Evolutionary conservation across 2,888 invertebrate genomes (phyloP), one percentile per base, ranked within the genome.

Genomic region (Heteromyza rotundicornis): DNA sequence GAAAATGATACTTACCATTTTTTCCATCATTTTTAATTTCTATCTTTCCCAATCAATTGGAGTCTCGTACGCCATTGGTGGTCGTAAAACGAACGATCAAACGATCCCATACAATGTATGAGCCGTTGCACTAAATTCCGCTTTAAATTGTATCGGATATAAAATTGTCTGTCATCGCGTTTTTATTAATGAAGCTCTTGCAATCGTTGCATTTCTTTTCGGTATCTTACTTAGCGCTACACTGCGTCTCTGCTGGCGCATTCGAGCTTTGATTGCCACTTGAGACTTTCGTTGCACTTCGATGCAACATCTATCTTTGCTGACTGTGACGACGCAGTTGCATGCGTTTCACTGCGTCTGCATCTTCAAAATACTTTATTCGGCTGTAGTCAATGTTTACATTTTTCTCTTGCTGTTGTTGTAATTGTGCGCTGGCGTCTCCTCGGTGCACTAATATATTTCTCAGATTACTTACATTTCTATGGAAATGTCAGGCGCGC

Each of bases 261-360:
- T 27, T 27, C 10, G 27, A 27, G 27, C 10, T 27, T 14, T 23
- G 52, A 24, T 27, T 24, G 52, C 52, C 52, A 52, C 52, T 52
- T 35, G 54, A 54, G 54, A 54, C 54, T 36, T 35, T 35, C 54
- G 54, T 36, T 54, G 35, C 54, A 54, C 20, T 54, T 17, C 10
- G 20, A 12, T 47, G 19, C 47, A 47, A 14, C 47, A 47, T 47
- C 20, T 40, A n/a, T 40, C 40, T 40, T 40, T n/a, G 8, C 40
- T 40, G 40, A 14, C 40, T 7, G 3, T n/a, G 27, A 27, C 27
- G 27, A 27, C 27, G 27, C 5, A 10, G 27, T 10, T 27, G 27
- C 10, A n/a, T 40, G 14, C 3, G 3, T 40, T 40, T 40, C 40
- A n/a, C 40, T 14, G 27, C 27, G 2, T 40, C 40, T n/a, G n/a